Percentiles rank a stretch among this genome's conserved stretches.
Evolutionary conservation across 2,888 invertebrate species (phyloP).

Genomic region (Magallana nippona): DNA sequence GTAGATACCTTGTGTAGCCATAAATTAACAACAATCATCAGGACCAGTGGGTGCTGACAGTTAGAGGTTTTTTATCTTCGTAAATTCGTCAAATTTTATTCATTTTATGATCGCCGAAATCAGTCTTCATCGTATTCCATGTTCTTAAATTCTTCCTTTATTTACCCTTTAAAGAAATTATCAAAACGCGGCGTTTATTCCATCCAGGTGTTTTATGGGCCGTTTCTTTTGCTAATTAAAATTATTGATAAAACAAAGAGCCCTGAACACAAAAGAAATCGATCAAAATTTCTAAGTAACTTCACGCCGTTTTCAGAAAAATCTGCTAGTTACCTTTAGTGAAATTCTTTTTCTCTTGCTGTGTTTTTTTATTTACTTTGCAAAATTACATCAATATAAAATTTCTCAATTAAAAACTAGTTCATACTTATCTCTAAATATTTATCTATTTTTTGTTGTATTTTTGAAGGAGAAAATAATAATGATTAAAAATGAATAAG

Average conservation of each 20-base stretch:
- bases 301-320: too few relatives aligned
- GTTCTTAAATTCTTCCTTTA: neutral
- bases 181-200: neutral
- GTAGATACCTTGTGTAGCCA: neutral
- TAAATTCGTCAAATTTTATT: conserved; percentile 38
- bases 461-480: too few relatives aligned
- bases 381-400: too few relatives aligned
- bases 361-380: too few relatives aligned
- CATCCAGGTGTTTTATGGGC: neutral
- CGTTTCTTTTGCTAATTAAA: neutral
- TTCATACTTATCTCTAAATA: too few relatives aligned
- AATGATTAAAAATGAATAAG: too few relatives aligned
- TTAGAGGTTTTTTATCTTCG: conserved; percentile 40
- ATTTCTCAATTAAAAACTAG: too few relatives aligned
- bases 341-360: too few relatives aligned
- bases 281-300: neutral
- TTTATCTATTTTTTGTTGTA: too few relatives aligned
- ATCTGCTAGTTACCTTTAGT: too few relatives aligned
- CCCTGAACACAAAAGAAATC: neutral
- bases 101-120: conserved; percentile 35
- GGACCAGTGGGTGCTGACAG: conserved; percentile 34
- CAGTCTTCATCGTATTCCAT: conserved; percentile 4
- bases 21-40: conserved; percentile 41
- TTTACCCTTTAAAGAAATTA: neutral
- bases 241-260: neutral